phyloP scores from a whole-genome alignment of 2,113 vertebrate species.

The Malurus elegans region DNA sequence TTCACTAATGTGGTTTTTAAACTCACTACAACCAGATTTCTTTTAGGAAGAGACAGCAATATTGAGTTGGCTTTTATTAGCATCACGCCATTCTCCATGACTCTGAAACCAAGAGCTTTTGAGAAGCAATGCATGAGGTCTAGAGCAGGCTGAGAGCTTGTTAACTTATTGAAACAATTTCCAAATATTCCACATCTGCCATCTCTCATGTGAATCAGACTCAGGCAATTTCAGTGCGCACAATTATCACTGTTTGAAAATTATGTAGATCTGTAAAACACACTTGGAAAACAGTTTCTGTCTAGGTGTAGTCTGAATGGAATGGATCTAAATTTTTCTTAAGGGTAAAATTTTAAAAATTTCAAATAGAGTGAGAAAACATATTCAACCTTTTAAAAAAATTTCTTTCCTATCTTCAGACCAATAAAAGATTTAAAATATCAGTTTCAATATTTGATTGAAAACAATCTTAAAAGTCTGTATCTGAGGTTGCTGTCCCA shows the following conservation, averaged over 20 bases:
- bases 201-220: background rate
- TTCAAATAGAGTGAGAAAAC: background rate
- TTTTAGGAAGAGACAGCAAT: background rate
- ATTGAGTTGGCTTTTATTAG: constrained; percentile 36
- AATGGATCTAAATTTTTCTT: background rate
- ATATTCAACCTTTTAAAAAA: background rate
- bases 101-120: background rate
- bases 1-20: background rate
- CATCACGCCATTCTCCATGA: background rate
- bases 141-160: background rate
- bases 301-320: background rate
- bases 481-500: background rate
- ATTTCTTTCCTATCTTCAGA: background rate
- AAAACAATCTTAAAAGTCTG: background rate
- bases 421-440: background rate
- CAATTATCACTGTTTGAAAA: background rate
- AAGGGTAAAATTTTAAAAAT: background rate
- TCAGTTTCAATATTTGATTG: background rate
- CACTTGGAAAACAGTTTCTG: background rate
- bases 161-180: background rate
- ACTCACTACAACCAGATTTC: background rate
- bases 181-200: background rate
- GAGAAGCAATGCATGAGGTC: background rate
- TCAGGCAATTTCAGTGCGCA: background rate
- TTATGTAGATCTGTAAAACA: background rate